These are phyloP conservation scores for Xestia xanthographa DNA, from an alignment of 2,888 invertebrate species.

Conservation along the genomic window DNA sequence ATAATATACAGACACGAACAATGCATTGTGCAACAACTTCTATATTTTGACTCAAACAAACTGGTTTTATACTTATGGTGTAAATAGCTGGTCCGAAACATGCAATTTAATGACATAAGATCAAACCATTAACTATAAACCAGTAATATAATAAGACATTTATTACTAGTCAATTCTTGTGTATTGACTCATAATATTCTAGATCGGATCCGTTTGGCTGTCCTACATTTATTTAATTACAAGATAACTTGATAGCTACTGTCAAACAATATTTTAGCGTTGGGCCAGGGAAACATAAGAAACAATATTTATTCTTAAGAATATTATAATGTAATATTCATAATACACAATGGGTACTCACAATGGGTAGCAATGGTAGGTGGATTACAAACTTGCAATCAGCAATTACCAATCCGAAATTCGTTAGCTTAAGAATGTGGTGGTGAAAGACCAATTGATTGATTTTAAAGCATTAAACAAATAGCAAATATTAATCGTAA, in stretches of 20 bases:
- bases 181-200: constrained; percentile 31
- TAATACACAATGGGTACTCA: not conserved
- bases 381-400: not conserved
- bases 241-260: constrained; percentile 39
- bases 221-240: constrained; percentile 44
- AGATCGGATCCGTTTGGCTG: constrained; percentile 33
- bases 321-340: not conserved
- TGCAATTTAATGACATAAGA: constrained; percentile 23
- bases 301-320: not conserved
- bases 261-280: constrained; percentile 18
- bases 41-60: not conserved
- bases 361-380: too few relatives aligned
- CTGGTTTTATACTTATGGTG: not conserved
- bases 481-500: not conserved
- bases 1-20: not conserved
- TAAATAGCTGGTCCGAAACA: constrained; percentile 5
- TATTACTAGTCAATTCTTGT: constrained; percentile 18
- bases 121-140: constrained; percentile 1
- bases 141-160: constrained; percentile 10
- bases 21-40: not conserved
- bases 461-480: not conserved
- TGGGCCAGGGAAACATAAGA: not conserved
- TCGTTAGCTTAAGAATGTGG: not conserved
- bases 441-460: not conserved
- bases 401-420: not conserved